Conservation (phyloP, 1,140 invertebrate species). For the Heliconius nattereri region DNA sequence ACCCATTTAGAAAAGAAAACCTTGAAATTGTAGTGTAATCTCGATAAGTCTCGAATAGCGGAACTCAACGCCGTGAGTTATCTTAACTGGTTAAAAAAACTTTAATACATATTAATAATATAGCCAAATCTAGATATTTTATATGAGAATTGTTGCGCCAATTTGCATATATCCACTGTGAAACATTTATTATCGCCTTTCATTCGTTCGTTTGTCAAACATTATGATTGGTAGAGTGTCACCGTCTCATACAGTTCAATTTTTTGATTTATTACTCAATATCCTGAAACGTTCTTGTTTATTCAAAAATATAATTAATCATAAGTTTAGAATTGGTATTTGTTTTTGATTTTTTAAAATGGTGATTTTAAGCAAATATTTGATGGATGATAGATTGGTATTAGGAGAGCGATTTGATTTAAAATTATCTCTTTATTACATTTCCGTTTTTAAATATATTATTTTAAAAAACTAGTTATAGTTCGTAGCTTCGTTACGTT, state of each 20-base stretch:
- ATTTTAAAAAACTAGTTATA: no score
- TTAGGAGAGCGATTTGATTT: no score
- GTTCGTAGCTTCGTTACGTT: no score
- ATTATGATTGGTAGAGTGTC: conserved; percentile 39
- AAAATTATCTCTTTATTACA: no score
- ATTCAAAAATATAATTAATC: conserved; percentile 17
- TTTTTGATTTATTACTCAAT: conserved; percentile 28
- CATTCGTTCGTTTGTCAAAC: conserved; percentile 47
- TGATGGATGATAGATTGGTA: background rate
- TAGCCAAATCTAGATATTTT: conserved; percentile 22
- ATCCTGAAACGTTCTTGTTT: conserved; percentile 13
- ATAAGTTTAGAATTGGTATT: conserved; percentile 1
- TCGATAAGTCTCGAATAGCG: background rate
- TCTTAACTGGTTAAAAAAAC: background rate
- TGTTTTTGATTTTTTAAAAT: background rate
- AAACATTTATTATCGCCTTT: conserved; percentile 54
- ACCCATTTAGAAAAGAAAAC: no score
- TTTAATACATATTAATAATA: background rate
- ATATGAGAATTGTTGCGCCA: conserved; percentile 20
- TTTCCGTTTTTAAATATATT: no score
- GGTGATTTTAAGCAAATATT: background rate
- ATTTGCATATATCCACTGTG: conserved; percentile 41
- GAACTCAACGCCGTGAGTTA: background rate
- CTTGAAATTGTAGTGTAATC: background rate
- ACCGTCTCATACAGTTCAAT: conserved; percentile 25